Evolutionary conservation across 2,113 vertebrate species (phyloP).

Genomic region (Clarias batrachus): DNA sequence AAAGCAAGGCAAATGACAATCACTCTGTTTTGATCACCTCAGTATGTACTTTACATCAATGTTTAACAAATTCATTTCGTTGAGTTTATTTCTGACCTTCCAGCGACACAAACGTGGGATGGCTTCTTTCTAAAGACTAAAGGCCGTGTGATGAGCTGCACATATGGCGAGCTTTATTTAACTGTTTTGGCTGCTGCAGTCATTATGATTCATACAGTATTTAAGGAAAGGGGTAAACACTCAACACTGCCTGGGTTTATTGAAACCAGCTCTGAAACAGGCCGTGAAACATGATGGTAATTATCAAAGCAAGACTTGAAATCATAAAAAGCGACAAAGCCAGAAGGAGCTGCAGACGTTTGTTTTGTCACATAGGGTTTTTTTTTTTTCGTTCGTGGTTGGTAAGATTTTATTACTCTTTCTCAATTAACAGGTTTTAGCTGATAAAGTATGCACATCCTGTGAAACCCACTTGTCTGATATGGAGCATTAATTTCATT

Average conservation of each 20-base stretch:
- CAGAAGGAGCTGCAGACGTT: constrained; percentile 59
- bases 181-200: constrained; percentile 34
- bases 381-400: constrained; percentile 45
- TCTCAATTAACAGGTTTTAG: constrained; percentile 60
- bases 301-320: constrained; percentile 68
- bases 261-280: constrained; percentile 70
- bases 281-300: constrained; percentile 70
- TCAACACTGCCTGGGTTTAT: constrained; percentile 67
- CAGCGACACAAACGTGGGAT: not conserved
- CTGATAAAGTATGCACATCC: constrained; percentile 45
- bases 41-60: not conserved
- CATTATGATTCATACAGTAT: constrained; percentile 65
- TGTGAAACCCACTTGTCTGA: constrained; percentile 57
- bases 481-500: constrained; percentile 62
- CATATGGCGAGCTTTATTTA: constrained; percentile 17
- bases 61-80: not conserved
- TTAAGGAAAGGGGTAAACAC: constrained; percentile 59
- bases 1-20: not conserved
- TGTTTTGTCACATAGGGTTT: constrained; percentile 59
- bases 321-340: constrained; percentile 62
- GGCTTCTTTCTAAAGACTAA: not conserved
- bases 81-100: not conserved
- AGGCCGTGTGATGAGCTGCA: constrained; percentile 1
- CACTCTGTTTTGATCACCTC: not conserved
- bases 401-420: constrained; percentile 56